phyloP scores from a whole-genome alignment of 1,140 invertebrate species.

The Papilio machaon region DNA sequence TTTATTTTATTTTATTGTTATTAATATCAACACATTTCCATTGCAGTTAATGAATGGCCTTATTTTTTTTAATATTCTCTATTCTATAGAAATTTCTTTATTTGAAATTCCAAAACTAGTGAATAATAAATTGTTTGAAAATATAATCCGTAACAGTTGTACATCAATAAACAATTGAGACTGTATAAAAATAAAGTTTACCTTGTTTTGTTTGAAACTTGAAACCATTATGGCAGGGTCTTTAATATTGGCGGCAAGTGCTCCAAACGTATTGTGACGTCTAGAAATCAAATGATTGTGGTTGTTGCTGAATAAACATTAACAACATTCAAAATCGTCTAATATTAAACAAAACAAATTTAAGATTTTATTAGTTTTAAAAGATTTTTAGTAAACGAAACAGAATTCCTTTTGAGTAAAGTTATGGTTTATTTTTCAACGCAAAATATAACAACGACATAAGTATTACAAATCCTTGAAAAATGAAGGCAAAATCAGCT shows the following conservation, averaged over 20 bases:
- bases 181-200: not conserved
- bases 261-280: constrained; percentile 71
- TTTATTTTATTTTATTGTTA: not conserved
- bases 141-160: not conserved
- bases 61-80: no score
- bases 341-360: not conserved
- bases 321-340: constrained; percentile 44
- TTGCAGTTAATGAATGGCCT: no score
- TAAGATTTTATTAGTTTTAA: no score
- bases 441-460: not conserved
- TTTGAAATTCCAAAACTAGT: no score
- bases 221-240: constrained; percentile 56
- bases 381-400: no score
- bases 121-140: no score
- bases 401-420: no score
- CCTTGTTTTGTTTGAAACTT: not conserved
- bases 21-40: no score
- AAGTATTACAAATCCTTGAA: no score
- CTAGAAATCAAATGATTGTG: constrained; percentile 68
- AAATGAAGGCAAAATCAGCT: not conserved
- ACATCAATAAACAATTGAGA: no score
- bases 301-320: constrained; percentile 25
- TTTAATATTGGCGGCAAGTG: constrained; percentile 68
- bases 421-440: no score
- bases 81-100: no score